These are phyloP conservation scores for Rotaria socialis DNA, from an alignment of 2,888 invertebrate genomes.

Conservation along the genomic window DNA sequence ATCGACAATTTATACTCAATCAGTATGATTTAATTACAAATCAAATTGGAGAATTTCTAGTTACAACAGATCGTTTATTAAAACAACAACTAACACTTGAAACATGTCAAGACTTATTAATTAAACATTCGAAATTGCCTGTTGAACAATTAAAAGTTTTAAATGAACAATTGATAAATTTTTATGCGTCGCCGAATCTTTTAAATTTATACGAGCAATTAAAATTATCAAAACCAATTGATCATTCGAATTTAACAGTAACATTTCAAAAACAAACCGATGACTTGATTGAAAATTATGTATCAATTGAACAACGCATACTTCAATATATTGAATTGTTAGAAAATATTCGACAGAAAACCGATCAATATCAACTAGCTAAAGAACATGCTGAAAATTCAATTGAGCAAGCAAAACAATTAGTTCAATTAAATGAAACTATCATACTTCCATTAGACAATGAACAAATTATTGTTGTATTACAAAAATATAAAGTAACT, in stretches of 20 bases:
- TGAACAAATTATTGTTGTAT: background rate
- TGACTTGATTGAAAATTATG: background rate
- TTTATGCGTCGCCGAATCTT: background rate
- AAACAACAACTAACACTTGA: background rate
- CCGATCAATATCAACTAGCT: background rate
- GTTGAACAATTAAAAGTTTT: constrained; percentile 3
- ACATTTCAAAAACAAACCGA: background rate
- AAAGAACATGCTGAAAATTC: background rate
- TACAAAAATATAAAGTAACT: constrained; percentile 27
- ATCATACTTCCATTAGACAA: background rate
- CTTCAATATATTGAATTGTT: background rate
- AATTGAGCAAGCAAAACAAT: background rate
- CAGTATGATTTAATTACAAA: background rate
- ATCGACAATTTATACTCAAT: background rate
- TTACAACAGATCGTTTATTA: background rate
- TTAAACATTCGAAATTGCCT: background rate
- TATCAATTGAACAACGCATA: background rate
- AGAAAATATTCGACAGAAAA: constrained; percentile 9
- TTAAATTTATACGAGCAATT: background rate
- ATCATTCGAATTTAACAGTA: background rate
- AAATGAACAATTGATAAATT: background rate
- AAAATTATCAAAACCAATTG: background rate
- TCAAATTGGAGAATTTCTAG: background rate
- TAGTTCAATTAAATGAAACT: background rate
- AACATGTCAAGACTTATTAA: background rate